Conservation (phyloP, 2,797 vertebrate genomes). For the Heliangelus exortis region DNA sequence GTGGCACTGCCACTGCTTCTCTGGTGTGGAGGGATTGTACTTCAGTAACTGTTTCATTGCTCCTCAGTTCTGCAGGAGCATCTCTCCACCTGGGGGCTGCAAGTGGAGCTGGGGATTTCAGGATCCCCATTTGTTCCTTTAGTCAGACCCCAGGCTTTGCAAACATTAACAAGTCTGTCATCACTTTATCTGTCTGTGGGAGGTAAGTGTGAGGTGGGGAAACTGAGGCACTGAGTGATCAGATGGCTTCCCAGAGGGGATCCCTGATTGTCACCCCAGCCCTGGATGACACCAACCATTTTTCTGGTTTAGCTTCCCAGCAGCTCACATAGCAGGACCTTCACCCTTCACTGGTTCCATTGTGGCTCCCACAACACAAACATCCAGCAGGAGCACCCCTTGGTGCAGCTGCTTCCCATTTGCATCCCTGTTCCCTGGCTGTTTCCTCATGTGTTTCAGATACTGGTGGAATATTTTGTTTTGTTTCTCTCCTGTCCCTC, state of each 20-base stretch:
- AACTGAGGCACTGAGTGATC: background rate
- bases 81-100: background rate
- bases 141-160: conserved; percentile 5
- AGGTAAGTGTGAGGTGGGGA: conserved; percentile 1
- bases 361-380: background rate
- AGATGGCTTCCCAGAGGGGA: background rate
- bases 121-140: background rate
- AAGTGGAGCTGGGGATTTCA: background rate
- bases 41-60: background rate
- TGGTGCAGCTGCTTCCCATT: background rate
- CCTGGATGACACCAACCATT: background rate
- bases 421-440: conserved; percentile 3
- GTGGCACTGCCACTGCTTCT: background rate
- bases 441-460: background rate
- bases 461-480: background rate
- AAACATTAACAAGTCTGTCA: background rate
- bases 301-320: background rate
- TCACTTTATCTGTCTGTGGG: background rate
- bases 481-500: conserved; percentile 2
- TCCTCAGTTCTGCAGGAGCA: background rate
- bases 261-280: background rate
- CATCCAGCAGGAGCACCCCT: background rate
- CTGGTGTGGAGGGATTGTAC: background rate
- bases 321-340: background rate
- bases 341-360: accelerated